These are phyloP conservation scores for Drosophila villosipedis DNA, from an alignment of 2,888 invertebrate species.

Conservation along the genomic window DNA sequence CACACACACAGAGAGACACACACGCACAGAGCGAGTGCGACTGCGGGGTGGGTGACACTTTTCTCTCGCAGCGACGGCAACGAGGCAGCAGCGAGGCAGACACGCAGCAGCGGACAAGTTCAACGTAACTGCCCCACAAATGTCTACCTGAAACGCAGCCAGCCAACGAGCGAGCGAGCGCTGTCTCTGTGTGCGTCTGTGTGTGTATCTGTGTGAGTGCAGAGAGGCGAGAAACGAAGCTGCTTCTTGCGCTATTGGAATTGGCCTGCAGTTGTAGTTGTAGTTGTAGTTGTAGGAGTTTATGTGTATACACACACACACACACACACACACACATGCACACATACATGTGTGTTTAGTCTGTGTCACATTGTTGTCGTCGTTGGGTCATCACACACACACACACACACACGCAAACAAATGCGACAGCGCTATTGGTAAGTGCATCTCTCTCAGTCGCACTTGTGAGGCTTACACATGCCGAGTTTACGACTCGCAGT, in stretches of 20 bases:
- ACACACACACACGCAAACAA: conserved; percentile 16
- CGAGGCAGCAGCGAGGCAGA: conserved; percentile 47
- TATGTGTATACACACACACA: conserved; percentile 1
- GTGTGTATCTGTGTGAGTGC: conserved; percentile 34
- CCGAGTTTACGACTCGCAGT: conserved; percentile 14
- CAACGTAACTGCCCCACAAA: conserved; percentile 84
- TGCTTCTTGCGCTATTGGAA: conserved; percentile 61
- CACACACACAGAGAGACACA: conserved; percentile 9
- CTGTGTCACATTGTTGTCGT: conserved; percentile 76
- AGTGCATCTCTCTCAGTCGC: conserved; percentile 35
- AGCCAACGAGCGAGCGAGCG: conserved; percentile 49
- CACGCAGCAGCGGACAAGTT: conserved; percentile 85
- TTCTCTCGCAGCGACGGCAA: conserved; percentile 41
- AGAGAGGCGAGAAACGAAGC: conserved; percentile 19
- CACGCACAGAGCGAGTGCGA: conserved; percentile 23
- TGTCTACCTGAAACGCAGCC: conserved; percentile 68
- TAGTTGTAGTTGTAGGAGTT: conserved; percentile 28
- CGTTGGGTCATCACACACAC: conserved; percentile 67
- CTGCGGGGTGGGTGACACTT: conserved; percentile 73
- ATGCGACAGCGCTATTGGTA: conserved; percentile 36
- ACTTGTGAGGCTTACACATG: conserved; percentile 11
- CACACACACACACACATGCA: too few relatives aligned
- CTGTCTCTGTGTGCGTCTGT: conserved; percentile 14
- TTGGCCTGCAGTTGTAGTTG: conserved; percentile 58
- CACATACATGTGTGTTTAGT: conserved; percentile 26